phyloP scores from a whole-genome alignment of 92 coral and sea anemone species.

The Palythoa grandiflora region DNA sequence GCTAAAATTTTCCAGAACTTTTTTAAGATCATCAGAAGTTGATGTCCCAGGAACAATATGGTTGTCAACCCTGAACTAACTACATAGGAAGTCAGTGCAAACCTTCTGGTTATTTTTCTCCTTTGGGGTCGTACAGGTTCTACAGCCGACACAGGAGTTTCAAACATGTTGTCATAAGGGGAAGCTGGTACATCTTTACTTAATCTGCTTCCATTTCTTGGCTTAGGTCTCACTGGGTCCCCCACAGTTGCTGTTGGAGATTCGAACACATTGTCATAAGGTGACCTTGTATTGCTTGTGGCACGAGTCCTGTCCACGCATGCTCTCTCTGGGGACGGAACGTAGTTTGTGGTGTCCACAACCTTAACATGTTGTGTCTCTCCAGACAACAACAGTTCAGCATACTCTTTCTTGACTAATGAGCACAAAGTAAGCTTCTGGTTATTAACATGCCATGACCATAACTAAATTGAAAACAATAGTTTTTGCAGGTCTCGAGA shows the following conservation, averaged over 20 bases:
- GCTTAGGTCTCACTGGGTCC: slow-evolving; percentile 31
- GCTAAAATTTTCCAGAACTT: too few relatives aligned
- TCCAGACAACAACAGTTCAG: slow-evolving; percentile 73
- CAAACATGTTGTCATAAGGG: slow-evolving; percentile 52
- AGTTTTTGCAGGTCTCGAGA: too few relatives aligned
- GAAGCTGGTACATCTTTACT: background rate
- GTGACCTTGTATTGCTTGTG: background rate
- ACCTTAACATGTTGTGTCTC: slow-evolving; percentile 95
- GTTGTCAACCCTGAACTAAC: too few relatives aligned
- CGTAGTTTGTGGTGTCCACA: slow-evolving; percentile 86
- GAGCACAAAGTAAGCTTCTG: background rate
- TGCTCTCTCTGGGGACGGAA: slow-evolving; percentile 74
- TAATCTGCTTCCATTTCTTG: too few relatives aligned
- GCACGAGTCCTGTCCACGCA: background rate
- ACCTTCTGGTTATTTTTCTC: slow-evolving; percentile 82
- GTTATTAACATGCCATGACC: background rate
- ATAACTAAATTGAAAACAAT: too few relatives aligned
- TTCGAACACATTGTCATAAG: slow-evolving; percentile 53
- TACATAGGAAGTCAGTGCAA: background rate
- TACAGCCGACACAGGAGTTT: slow-evolving; percentile 52
- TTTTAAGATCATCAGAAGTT: too few relatives aligned
- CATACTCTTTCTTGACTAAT: slow-evolving; percentile 77
- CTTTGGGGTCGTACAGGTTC: slow-evolving; percentile 23
- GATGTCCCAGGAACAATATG: too few relatives aligned
- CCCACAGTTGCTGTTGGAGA: slow-evolving; percentile 52